phyloP scores from a whole-genome alignment of 1,140 invertebrate genomes.

The Argopecten irradians region DNA sequence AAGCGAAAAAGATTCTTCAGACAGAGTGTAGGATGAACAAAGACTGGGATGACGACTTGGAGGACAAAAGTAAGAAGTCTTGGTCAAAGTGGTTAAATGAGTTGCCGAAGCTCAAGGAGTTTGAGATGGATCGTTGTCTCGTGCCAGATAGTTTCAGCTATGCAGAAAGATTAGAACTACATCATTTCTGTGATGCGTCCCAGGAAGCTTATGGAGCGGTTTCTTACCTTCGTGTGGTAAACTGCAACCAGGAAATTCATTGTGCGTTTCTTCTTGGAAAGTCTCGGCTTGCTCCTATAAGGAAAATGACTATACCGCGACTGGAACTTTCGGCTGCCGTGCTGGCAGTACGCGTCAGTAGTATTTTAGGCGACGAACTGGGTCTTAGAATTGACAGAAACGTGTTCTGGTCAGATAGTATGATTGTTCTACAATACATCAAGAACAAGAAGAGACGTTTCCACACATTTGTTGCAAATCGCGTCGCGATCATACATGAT shows the following conservation, averaged over 20 bases:
- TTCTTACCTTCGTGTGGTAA: too few relatives aligned
- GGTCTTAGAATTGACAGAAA: neutral
- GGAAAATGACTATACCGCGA: slow-evolving; percentile 41
- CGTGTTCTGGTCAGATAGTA: slow-evolving; percentile 52
- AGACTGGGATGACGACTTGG: too few relatives aligned
- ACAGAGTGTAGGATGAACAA: too few relatives aligned
- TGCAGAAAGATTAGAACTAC: too few relatives aligned
- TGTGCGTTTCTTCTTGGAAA: slow-evolving; percentile 47
- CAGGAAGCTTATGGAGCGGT: too few relatives aligned
- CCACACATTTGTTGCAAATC: slow-evolving; percentile 48
- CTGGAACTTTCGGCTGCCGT: slow-evolving; percentile 42
- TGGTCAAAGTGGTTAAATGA: too few relatives aligned
- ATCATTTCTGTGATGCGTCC: too few relatives aligned
- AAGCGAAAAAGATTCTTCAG: too few relatives aligned
- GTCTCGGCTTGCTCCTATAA: slow-evolving; percentile 36
- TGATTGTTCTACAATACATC: slow-evolving; percentile 44
- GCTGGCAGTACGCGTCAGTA: slow-evolving; percentile 13
- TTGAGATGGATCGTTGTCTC: too few relatives aligned
- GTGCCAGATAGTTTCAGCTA: too few relatives aligned
- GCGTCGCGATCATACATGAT: slow-evolving; percentile 32
- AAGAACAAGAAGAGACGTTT: slow-evolving; percentile 42
- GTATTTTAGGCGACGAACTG: slow-evolving; percentile 36
- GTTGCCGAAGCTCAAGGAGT: too few relatives aligned
- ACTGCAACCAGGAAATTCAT: slow-evolving; percentile 25
- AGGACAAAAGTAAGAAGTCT: too few relatives aligned